These are phyloP conservation scores for Muntiacus reevesi DNA, from an alignment of 2,113 vertebrate genomes.

Conservation along the genomic window DNA sequence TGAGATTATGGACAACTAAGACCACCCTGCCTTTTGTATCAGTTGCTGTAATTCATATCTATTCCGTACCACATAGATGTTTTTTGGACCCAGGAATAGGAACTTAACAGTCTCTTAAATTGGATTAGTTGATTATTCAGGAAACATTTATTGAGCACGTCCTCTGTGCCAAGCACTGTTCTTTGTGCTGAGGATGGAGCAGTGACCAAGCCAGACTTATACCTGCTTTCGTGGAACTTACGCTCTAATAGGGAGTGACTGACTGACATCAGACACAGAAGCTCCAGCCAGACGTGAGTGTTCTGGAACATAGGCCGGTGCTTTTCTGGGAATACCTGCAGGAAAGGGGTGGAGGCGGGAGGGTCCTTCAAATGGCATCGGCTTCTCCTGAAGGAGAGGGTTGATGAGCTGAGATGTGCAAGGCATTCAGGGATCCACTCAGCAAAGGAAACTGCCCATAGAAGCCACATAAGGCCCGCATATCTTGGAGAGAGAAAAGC, in stretches of 20 bases:
- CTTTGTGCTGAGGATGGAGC: not conserved
- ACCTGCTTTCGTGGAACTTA: not conserved
- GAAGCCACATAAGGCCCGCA: not conserved
- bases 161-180: not conserved
- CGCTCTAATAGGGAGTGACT: not conserved
- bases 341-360: not conserved
- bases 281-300: not conserved
- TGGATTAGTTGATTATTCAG: not conserved
- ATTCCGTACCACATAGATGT: not conserved
- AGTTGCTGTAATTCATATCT: accelerated
- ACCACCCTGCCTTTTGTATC: not conserved
- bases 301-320: not conserved
- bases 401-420: not conserved
- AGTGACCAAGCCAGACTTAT: not conserved
- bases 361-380: not conserved
- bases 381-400: not conserved
- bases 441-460: not conserved
- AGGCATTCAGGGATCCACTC: not conserved
- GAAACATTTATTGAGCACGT: not conserved
- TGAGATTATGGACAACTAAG: not conserved
- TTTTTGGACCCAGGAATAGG: not conserved
- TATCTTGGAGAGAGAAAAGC: not conserved
- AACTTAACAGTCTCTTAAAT: not conserved
- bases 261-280: not conserved
- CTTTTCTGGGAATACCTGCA: not conserved